A percentile compares a stretch with the other conserved stretches of the same genome.
Evolutionary conservation across 2,888 invertebrate species (phyloP).

Genomic region (Lobophora halterata): DNA sequence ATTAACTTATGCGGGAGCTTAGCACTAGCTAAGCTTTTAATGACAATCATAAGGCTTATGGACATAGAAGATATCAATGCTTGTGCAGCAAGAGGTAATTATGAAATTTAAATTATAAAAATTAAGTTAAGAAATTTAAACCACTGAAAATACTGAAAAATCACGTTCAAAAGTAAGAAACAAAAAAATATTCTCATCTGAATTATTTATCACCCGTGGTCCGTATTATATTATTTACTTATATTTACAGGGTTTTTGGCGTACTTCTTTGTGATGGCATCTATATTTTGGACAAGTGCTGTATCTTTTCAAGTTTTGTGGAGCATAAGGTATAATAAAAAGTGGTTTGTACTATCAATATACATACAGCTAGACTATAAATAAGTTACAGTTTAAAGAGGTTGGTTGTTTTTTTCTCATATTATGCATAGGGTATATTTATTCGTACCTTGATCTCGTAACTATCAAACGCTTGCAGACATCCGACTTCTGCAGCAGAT

Average conservation of each 20-base stretch:
- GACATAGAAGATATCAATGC: constrained; percentile 38
- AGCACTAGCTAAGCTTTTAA: constrained; percentile 47
- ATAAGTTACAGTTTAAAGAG: too few species aligned
- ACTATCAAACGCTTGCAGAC: constrained; percentile 37
- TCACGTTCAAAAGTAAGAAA: too few species aligned
- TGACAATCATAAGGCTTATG: constrained; percentile 48
- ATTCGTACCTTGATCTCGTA: neutral
- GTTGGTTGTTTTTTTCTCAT: too few species aligned
- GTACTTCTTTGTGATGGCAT: constrained; percentile 80
- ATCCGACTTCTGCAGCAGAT: constrained; percentile 41
- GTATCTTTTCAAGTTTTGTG: constrained; percentile 84
- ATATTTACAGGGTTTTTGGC: constrained; percentile 71
- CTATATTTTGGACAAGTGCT: constrained; percentile 85
- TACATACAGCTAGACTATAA: too few species aligned
- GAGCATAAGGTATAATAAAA: constrained; percentile 83
- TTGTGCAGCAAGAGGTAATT: constrained; percentile 59
- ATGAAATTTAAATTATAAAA: neutral
- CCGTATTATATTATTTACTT: neutral
- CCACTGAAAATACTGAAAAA: too few species aligned
- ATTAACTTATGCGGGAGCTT: constrained; percentile 58
- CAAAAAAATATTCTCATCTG: too few species aligned
- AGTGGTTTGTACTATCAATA: too few species aligned
- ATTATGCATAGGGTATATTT: constrained; percentile 80
- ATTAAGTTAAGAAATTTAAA: too few species aligned
- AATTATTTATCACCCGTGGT: too few species aligned